Conservation (phyloP, 2,113 vertebrate species). For the Caloenas nicobarica region DNA sequence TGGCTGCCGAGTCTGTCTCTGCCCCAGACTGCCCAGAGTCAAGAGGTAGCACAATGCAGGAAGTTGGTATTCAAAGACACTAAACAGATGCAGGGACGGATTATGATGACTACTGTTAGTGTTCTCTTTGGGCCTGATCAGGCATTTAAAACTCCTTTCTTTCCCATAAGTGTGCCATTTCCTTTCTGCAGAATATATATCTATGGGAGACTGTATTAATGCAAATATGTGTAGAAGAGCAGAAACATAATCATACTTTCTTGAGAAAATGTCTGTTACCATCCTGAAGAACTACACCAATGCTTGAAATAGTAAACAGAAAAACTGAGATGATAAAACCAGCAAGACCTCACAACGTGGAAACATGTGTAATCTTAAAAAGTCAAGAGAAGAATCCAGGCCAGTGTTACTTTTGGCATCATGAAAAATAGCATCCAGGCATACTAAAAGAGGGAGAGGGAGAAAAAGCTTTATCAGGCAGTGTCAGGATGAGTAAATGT, state of each 20-base stretch:
- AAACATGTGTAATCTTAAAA: background rate
- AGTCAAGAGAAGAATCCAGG: background rate
- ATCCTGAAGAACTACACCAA: background rate
- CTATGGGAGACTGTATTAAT: background rate
- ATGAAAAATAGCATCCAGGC: background rate
- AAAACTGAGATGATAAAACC: background rate
- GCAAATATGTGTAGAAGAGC: background rate
- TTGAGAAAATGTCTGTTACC: background rate
- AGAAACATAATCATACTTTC: background rate
- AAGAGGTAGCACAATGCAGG: background rate
- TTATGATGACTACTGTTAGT: background rate
- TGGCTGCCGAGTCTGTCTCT: background rate
- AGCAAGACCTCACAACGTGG: background rate
- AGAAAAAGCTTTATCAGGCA: background rate
- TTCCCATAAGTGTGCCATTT: background rate
- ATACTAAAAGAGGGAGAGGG: background rate
- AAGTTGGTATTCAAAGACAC: background rate
- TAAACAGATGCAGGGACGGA: rapidly evolving
- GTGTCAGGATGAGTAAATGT: background rate
- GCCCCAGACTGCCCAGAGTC: background rate
- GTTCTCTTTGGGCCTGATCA: background rate
- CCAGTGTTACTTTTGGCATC: background rate
- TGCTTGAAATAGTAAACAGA: background rate
- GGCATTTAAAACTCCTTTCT: background rate
- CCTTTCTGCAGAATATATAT: background rate